Evolutionary conservation across 2,113 vertebrate species (phyloP).

Genomic region (Psilopsiagon aurifrons): DNA sequence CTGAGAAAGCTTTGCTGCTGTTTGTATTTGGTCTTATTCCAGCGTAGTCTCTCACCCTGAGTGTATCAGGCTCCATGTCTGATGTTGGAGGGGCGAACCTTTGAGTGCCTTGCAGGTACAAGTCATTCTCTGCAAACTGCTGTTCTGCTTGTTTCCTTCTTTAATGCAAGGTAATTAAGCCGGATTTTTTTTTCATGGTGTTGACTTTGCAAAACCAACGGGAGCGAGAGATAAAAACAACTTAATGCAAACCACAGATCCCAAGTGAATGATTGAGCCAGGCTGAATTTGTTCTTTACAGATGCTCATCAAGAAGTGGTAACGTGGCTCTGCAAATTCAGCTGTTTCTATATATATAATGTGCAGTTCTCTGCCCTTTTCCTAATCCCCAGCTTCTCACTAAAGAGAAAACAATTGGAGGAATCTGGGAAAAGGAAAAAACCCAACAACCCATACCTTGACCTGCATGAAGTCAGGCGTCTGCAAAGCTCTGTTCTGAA

Average conservation of each 20-base stretch:
- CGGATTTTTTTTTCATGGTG: neutral
- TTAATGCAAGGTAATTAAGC: neutral
- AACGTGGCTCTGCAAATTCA: neutral
- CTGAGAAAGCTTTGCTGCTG: neutral
- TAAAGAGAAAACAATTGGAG: neutral
- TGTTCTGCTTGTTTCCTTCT: neutral
- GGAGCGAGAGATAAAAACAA: neutral
- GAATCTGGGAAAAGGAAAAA: neutral
- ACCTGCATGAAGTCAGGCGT: neutral
- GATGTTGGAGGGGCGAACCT: neutral
- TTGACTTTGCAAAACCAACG: neutral
- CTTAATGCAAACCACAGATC: neutral
- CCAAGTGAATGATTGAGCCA: neutral
- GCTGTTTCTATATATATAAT: neutral
- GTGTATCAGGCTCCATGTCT: accelerated
- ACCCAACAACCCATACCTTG: neutral
- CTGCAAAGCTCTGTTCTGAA: neutral
- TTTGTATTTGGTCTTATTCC: neutral
- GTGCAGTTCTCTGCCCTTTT: neutral
- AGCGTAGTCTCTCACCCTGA: neutral
- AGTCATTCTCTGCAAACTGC: neutral
- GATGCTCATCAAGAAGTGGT: neutral
- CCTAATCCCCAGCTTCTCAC: neutral
- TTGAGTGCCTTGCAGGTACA: accelerated
- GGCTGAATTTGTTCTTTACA: neutral